A percentile compares a stretch with the other conserved stretches of the same genome.
These are phyloP conservation scores for Aegotheles bennettii DNA, from an alignment of 2,113 vertebrate species.

Conservation along the genomic window DNA sequence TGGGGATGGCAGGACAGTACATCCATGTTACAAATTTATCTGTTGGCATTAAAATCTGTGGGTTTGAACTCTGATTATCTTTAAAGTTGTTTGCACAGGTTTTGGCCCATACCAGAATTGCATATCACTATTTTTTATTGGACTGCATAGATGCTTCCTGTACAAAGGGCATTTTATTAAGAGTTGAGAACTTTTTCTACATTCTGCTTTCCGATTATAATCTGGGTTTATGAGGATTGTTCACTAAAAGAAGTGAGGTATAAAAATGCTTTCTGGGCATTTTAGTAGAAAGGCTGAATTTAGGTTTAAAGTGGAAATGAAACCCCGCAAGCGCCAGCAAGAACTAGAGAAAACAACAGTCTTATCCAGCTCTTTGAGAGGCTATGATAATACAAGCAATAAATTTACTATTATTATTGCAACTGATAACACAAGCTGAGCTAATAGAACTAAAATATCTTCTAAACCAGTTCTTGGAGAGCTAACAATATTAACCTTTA, in stretches of 20 bases:
- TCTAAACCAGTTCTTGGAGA: conserved; percentile 7
- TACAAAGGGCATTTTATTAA: not conserved
- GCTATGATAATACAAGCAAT: not conserved
- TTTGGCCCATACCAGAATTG: not conserved
- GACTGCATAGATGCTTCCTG: not conserved
- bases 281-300: not conserved
- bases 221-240: not conserved
- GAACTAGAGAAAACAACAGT: not conserved
- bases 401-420: conserved; percentile 34
- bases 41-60: not conserved
- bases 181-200: not conserved
- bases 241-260: not conserved
- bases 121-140: not conserved
- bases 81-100: not conserved
- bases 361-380: not conserved
- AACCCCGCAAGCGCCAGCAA: not conserved
- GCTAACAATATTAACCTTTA: conserved; percentile 20
- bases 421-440: conserved; percentile 24
- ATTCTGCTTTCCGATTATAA: not conserved
- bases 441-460: conserved; percentile 19
- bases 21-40: not conserved
- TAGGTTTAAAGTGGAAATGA: not conserved
- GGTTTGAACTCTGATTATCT: not conserved
- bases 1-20: not conserved
- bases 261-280: not conserved